Evolutionary conservation across 2,888 invertebrate species (phyloP), one percentile per base, ranked within the genome.

Genomic region (Drosophila recens): DNA sequence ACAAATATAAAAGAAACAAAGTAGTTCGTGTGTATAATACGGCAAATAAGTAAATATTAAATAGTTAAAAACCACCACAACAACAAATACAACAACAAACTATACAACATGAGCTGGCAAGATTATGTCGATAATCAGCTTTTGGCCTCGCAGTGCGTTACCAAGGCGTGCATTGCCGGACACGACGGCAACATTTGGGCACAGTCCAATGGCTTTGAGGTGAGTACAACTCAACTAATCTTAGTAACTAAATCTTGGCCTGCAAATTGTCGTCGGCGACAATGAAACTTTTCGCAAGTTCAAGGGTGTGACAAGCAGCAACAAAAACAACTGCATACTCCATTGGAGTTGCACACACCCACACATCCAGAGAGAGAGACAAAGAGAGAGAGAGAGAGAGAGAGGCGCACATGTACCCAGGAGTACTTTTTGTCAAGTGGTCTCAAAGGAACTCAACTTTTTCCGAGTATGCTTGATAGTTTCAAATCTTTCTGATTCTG

Each of bases 61-160:
- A 78, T 80, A 80, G 79, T 81, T 78, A 74, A 72, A 78, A n/a
- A n/a, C n/a, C n/a, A 73, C 59, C 75, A 72, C 64, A 49, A 74
- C 71, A 82, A 87, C 79, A 75, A 78, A 67, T 56, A 80, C 67
- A 51, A 80, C 68, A 78, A 71, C 69, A 78, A 82, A 68, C 86
- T 68, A 65, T 68, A 65, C 72, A 75, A 91, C 73, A 97, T 97
- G 97, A 97, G 97, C 96, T 98, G 98, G 98, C 97, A 98, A 96
- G 97, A 97, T 96, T 98, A 98, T 95, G 97, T 98, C 94, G 97
- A 97, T 95, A 97, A 97, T 95, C 98, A 98, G 95, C 96, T 98
- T 94, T 95, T 98, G 94, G 97, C 97, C 93, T 97, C 97, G 93
- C 96, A 96, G 94, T 97, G 97, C 96, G 97, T 98, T 92, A 96